Percentiles rank a stretch among this genome's conserved stretches.
Evolutionary conservation across 2,888 invertebrate genomes (phyloP).

Genomic region (Sipunculus nudus): DNA sequence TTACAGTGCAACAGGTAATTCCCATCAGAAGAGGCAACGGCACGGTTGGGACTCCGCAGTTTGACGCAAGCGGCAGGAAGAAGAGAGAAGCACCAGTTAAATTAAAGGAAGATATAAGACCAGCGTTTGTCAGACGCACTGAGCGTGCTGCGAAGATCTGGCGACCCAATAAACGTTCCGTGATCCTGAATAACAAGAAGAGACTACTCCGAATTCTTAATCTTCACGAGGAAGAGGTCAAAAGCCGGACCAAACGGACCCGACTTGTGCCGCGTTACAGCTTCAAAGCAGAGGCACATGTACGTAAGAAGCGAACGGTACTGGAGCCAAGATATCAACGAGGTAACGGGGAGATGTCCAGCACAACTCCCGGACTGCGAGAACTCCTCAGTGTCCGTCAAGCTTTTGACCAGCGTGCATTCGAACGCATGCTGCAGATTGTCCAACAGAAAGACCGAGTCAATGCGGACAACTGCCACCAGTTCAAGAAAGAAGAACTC

Average conservation of each 20-base stretch:
- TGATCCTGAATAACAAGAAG: constrained; percentile 33
- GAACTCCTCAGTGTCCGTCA: constrained; percentile 33
- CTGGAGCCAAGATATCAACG: constrained; percentile 13
- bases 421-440: constrained; percentile 39
- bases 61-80: constrained; percentile 12
- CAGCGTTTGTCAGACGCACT: constrained; percentile 4
- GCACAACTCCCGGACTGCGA: background rate
- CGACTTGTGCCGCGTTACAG: constrained; percentile 9
- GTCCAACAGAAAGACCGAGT: constrained; percentile 40
- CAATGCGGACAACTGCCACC: constrained; percentile 48
- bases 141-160: constrained; percentile 14
- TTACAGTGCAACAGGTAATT: constrained; percentile 41
- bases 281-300: background rate
- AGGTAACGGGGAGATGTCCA: too few species aligned
- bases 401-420: constrained; percentile 52
- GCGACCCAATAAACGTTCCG: constrained; percentile 10
- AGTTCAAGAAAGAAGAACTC: constrained; percentile 43
- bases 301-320: constrained; percentile 6
- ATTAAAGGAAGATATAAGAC: background rate
- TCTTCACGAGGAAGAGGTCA: constrained; percentile 21
- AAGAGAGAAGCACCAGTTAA: constrained; percentile 8
- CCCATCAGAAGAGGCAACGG: constrained; percentile 38
- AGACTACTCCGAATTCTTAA: constrained; percentile 30
- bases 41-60: constrained; percentile 11
- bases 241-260: background rate